Percentiles rank a stretch among this genome's conserved stretches.
Conservation (phyloP, 2,888 invertebrate species). For the Tolmerus cingulatus region DNA sequence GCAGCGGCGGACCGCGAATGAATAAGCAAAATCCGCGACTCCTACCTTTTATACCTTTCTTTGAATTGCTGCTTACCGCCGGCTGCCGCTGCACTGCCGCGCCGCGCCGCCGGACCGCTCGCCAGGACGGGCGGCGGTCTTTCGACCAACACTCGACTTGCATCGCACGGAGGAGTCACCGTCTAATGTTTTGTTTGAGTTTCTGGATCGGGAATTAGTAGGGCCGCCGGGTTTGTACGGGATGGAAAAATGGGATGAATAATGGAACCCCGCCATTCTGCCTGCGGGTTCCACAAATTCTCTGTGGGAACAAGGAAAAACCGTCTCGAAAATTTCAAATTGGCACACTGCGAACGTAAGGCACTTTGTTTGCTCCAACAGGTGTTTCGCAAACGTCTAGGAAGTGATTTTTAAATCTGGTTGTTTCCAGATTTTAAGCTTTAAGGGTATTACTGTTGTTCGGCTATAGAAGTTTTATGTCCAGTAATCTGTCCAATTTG, state of each 20-base stretch:
- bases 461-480: not conserved
- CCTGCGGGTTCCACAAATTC: not conserved
- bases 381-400: not conserved
- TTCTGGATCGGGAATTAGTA: not conserved
- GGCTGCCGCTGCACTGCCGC: not conserved
- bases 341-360: not conserved
- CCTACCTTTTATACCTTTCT: slow-evolving; percentile 48
- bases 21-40: slow-evolving; percentile 41
- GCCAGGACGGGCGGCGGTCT: not conserved
- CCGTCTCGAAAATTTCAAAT: not conserved
- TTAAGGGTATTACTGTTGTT: not conserved
- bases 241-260: not conserved
- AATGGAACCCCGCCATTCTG: not conserved
- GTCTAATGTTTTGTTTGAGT: slow-evolving; percentile 10
- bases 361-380: not conserved
- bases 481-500: not conserved
- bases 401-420: not conserved
- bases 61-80: slow-evolving; percentile 4
- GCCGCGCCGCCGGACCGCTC: not conserved
- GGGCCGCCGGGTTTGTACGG: not conserved
- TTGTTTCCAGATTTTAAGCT: not conserved
- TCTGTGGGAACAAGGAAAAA: not conserved
- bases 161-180: slow-evolving; percentile 23
- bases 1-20: slow-evolving; percentile 42
- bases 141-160: not conserved